Percentiles rank a stretch among this genome's conserved stretches.
Conservation (phyloP, 2,888 invertebrate species). For the Acrobeloides nanus region DNA sequence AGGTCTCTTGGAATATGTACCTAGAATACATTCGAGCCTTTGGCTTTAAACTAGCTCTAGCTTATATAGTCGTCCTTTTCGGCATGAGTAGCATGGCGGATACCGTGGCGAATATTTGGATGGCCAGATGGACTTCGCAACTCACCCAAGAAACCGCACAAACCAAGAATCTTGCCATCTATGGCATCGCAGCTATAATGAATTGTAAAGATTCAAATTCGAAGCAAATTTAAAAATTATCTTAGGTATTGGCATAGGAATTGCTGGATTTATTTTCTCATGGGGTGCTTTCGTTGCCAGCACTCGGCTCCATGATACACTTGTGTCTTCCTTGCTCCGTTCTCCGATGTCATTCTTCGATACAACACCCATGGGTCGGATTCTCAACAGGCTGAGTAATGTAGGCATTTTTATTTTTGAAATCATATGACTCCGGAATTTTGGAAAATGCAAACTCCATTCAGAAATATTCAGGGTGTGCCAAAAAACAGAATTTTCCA, state of each 20-base stretch:
- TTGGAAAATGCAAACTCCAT: no score
- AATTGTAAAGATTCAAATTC: no score
- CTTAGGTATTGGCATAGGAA: no score
- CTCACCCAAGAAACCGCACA: background rate
- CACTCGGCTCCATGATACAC: constrained; percentile 13
- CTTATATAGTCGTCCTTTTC: constrained; percentile 63
- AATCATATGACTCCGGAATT: no score
- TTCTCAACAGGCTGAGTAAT: constrained; percentile 55
- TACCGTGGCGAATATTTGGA: background rate
- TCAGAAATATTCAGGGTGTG: no score
- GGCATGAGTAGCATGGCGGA: constrained; percentile 19
- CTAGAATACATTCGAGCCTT: constrained; percentile 78
- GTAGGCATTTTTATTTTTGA: no score
- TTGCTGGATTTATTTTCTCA: no score
- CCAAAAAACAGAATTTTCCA: no score
- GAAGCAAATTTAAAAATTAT: no score
- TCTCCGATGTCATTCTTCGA: constrained; percentile 55
- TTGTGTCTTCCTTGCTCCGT: constrained; percentile 45
- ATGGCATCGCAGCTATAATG: background rate
- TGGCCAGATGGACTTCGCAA: background rate
- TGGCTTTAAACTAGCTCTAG: constrained; percentile 69
- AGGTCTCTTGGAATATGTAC: no score
- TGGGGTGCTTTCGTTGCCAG: no score
- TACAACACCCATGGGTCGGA: constrained; percentile 55
- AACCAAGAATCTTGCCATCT: background rate